Conservation (phyloP, 2,797 vertebrate genomes). For the Cyprinodon diabolis region DNA sequence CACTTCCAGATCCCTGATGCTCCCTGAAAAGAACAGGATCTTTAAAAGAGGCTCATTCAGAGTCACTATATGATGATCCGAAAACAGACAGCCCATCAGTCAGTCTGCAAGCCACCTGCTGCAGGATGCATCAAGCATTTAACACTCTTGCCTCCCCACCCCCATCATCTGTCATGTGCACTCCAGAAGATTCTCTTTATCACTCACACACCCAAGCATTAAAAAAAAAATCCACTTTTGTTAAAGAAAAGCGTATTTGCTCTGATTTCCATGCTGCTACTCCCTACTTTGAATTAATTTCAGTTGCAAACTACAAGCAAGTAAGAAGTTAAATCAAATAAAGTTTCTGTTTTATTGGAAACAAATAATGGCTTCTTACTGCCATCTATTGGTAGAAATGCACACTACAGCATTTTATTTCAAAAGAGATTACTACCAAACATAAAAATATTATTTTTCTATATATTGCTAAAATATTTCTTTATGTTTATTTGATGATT, state of each 20-base stretch:
- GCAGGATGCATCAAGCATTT: slow-evolving; percentile 20
- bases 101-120: slow-evolving; percentile 33
- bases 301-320: background rate
- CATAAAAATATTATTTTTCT: background rate
- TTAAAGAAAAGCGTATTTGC: slow-evolving; percentile 6
- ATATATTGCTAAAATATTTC: background rate
- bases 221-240: slow-evolving; percentile 27
- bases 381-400: slow-evolving; percentile 57
- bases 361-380: slow-evolving; percentile 37
- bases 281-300: slow-evolving; percentile 10
- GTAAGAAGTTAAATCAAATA: slow-evolving; percentile 1
- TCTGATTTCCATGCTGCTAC: slow-evolving; percentile 14
- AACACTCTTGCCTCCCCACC: slow-evolving; percentile 7
- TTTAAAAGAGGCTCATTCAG: slow-evolving; percentile 59
- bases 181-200: slow-evolving; percentile 9
- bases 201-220: slow-evolving; percentile 13
- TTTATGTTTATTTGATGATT: background rate
- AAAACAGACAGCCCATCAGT: slow-evolving; percentile 28
- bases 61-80: slow-evolving; percentile 51
- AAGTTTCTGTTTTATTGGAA: background rate
- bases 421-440: slow-evolving; percentile 13
- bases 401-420: slow-evolving; percentile 8
- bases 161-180: slow-evolving; percentile 10
- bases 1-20: slow-evolving; percentile 51
- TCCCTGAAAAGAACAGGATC: slow-evolving; percentile 51